These are phyloP conservation scores for Bergia puertoricense DNA, from an alignment of 92 coral and sea anemone genomes.

Conservation along the genomic window DNA sequence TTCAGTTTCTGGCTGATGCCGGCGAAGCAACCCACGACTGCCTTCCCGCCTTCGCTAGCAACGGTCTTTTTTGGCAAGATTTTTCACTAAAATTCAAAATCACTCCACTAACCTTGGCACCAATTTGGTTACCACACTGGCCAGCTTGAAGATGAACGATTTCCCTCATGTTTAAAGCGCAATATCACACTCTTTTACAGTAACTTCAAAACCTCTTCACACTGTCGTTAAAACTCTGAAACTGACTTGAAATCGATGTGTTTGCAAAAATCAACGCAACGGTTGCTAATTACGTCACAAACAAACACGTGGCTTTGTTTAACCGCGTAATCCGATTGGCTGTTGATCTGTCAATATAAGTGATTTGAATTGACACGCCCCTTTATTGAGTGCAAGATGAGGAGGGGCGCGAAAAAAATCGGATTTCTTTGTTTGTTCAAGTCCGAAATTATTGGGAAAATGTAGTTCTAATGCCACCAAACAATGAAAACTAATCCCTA, in stretches of 20 bases:
- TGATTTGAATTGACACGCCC: slow-evolving; percentile 43
- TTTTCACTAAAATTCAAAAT: background rate
- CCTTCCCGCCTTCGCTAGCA: slow-evolving; percentile 17
- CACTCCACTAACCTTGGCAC: slow-evolving; percentile 83
- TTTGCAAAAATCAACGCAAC: slow-evolving; percentile 57
- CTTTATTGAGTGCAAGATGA: slow-evolving; percentile 12
- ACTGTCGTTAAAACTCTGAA: slow-evolving; percentile 22
- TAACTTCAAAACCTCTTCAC: background rate
- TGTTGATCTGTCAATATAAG: slow-evolving; percentile 42
- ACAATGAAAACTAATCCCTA: slow-evolving; percentile 30
- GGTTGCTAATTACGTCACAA: slow-evolving; percentile 76
- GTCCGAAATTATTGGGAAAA: background rate
- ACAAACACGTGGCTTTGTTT: slow-evolving; percentile 68
- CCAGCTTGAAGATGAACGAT: slow-evolving; percentile 99
- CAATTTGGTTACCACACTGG: slow-evolving; percentile 99
- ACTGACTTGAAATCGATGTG: slow-evolving; percentile 19
- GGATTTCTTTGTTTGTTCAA: background rate
- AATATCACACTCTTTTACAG: slow-evolving; percentile 29
- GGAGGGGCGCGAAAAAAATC: slow-evolving; percentile 2
- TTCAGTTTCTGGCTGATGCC: slow-evolving; percentile 17
- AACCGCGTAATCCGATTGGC: slow-evolving; percentile 73
- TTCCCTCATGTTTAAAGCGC: slow-evolving; percentile 89
- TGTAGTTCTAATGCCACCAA: background rate
- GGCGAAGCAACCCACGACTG: background rate
- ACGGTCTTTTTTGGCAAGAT: slow-evolving; percentile 13